Conservation (phyloP, 2,888 invertebrate genomes). For the Caenorhabditis doughertyi region DNA sequence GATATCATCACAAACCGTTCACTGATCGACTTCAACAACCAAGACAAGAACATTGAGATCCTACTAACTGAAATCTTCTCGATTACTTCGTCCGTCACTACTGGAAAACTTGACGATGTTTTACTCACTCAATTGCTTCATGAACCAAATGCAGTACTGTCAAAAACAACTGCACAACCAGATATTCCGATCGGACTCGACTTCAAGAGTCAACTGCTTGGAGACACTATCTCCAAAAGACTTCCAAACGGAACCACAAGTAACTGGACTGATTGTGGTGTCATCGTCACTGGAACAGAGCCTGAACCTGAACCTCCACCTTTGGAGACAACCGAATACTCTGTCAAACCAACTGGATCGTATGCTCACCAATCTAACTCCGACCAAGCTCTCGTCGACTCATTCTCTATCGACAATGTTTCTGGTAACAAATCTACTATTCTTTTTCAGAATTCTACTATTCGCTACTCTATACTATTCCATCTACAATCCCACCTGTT, state of each 20-base stretch:
- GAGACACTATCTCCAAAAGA: background rate
- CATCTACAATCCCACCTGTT: too few relatives aligned
- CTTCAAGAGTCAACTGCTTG: conserved; percentile 7
- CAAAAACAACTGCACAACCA: background rate
- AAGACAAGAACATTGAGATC: conserved; percentile 9
- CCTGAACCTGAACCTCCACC: background rate
- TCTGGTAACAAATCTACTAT: background rate
- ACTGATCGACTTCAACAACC: background rate
- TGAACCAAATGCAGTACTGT: background rate
- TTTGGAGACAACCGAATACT: too few relatives aligned
- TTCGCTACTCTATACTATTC: too few relatives aligned
- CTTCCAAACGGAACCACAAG: conserved; percentile 22
- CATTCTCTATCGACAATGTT: background rate
- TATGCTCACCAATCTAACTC: background rate
- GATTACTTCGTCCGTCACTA: background rate
- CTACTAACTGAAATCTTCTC: background rate
- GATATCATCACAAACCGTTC: background rate
- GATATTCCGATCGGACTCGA: conserved; percentile 45
- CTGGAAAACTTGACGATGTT: background rate
- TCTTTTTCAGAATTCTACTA: background rate
- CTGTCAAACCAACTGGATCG: background rate
- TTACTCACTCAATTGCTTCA: background rate
- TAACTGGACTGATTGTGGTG: conserved; percentile 15
- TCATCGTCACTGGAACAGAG: conserved; percentile 38
- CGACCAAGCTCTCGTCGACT: background rate